phyloP scores from a whole-genome alignment of 2,888 invertebrate genomes.

The Crocallis elinguaria region DNA sequence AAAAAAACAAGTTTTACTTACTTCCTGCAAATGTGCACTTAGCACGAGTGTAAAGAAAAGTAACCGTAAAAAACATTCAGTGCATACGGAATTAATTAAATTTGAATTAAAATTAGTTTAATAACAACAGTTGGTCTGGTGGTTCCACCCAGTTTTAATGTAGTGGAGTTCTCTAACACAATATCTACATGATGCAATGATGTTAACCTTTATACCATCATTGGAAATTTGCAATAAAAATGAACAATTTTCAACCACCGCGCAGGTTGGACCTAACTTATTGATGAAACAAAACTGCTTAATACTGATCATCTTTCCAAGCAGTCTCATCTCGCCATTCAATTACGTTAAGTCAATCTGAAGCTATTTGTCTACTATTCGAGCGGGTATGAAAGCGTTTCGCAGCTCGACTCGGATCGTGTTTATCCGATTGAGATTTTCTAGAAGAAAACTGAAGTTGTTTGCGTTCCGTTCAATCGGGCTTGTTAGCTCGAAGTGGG shows the following conservation, averaged over 20 bases:
- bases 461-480: conserved; percentile 76
- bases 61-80: no score
- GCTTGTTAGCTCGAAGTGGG: conserved; percentile 55
- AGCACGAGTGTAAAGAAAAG: no score
- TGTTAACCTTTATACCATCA: no score
- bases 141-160: no score
- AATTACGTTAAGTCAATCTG: conserved; percentile 19
- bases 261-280: background rate
- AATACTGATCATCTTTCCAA: background rate
- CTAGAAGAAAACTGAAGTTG: conserved; percentile 74
- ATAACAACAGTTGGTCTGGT: no score
- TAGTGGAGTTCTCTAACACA: no score
- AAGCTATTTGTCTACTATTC: conserved; percentile 19
- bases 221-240: no score
- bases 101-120: no score
- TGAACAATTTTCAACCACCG: background rate
- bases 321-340: conserved; percentile 11
- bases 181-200: no score
- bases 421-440: conserved; percentile 67
- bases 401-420: conserved; percentile 45
- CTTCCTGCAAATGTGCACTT: no score
- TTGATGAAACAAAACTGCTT: background rate
- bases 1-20: no score
- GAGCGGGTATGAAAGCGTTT: conserved; percentile 32
- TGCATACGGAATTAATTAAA: no score